These are phyloP conservation scores for Tringa solitaria DNA, from an alignment of 2,113 vertebrate genomes.

Conservation along the genomic window DNA sequence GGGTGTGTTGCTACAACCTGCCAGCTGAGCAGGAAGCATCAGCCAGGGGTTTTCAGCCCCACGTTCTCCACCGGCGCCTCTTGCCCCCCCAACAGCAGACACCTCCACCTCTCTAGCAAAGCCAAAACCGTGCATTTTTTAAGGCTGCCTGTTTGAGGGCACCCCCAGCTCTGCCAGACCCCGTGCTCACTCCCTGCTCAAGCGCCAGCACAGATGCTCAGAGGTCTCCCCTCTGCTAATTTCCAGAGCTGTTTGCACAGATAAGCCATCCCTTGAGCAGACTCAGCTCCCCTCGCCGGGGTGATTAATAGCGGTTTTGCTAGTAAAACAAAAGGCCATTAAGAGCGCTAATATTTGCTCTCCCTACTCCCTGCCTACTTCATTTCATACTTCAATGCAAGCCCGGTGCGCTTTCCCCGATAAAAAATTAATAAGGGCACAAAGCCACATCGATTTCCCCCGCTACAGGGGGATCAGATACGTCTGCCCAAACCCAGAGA, in stretches of 20 bases:
- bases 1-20: accelerated
- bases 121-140: neutral
- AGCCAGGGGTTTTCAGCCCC: neutral
- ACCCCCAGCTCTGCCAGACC: too few species aligned
- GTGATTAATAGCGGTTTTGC: constrained; percentile 29
- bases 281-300: neutral
- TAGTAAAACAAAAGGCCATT: constrained; percentile 53
- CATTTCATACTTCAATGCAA: constrained; percentile 14
- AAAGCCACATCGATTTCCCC: neutral
- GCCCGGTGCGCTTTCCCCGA: neutral
- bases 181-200: accelerated
- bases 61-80: neutral
- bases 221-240: neutral
- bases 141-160: neutral
- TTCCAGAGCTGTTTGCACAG: neutral
- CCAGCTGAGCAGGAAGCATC: neutral
- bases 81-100: neutral
- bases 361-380: constrained; percentile 28
- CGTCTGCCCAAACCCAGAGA: neutral
- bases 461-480: accelerated
- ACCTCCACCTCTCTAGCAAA: neutral
- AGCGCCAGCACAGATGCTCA: accelerated
- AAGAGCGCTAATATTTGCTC: constrained; percentile 43
- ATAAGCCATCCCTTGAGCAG: neutral
- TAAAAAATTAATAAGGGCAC: neutral